Evolutionary conservation across 2,888 invertebrate species (phyloP), one percentile per base, ranked within the genome.

Genomic region (Embidobia sp.): DNA sequence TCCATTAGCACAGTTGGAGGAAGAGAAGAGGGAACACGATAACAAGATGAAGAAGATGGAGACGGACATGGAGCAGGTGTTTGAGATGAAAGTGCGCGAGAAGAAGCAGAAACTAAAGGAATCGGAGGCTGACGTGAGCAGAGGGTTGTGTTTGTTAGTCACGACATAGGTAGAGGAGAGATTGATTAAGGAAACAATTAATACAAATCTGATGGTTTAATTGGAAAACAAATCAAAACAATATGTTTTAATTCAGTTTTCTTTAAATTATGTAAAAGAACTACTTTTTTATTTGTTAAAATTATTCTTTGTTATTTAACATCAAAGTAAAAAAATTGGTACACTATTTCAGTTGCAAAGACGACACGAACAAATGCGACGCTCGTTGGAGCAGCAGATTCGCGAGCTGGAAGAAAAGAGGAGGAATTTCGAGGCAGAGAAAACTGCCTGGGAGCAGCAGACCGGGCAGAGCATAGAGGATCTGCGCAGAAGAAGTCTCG

Each of bases 41-140:
- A 92, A 94, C 79, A 97, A 98, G 90, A 97, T 98, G 96, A 98
- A 98, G 91, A 98, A 98, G 90, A 98, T 98, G 97, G 98, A 99
- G 90, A 94, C 95, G 35, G 98, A 98, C 90, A 98, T 99, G 97
- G 98, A 99, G 89, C 97, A 97, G 91, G 98, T 99, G 80, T 99
- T 99, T 90, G 98, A 98, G 90, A 96, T 97, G 95, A 99, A 99
- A 91, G 98, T 97, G 49, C 94, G 95, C 86, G 98, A 98, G 90
- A 98, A 98, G 91, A 96, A 96, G 88, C 96, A 97, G 86, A 98
- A 98, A 90, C 92, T 98, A 83, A 97, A 97, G 90, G 98, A 98
- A 90, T 97, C 97, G 0, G 98, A 98, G 90, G 92, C 94, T 79
- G 98, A 98, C 86, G 93, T 93, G 88, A 91, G 75, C 48, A n/a